A percentile compares a stretch with the other conserved stretches of the same genome.
Conservation (phyloP, 2,888 invertebrate species). For the Tenodera sinensis region DNA sequence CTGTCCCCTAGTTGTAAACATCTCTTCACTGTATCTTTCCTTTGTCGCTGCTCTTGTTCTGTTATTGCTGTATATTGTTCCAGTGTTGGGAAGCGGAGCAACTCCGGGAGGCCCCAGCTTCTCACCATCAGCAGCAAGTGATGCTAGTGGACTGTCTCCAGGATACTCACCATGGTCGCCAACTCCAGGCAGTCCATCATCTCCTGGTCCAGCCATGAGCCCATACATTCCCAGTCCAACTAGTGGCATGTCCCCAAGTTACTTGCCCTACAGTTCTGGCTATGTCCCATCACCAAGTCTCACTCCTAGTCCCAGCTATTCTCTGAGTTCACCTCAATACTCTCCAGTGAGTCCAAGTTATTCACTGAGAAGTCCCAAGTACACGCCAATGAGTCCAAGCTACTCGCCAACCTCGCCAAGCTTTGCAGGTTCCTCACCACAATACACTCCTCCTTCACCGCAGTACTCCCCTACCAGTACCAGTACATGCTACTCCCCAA, state of each 20-base stretch:
- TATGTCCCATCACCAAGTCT: conserved; percentile 71
- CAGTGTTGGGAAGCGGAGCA: conserved; percentile 79
- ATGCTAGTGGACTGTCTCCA: conserved; percentile 89
- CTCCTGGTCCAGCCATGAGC: conserved; percentile 81
- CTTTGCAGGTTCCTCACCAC: conserved; percentile 64
- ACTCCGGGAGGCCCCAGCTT: conserved; percentile 96
- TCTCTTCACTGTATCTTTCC: too few species aligned
- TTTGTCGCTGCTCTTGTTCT: too few species aligned
- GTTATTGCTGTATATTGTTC: conserved; percentile 28
- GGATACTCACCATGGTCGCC: conserved; percentile 78
- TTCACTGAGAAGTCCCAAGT: conserved; percentile 71
- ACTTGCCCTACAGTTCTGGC: conserved; percentile 45
- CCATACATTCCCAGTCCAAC: conserved; percentile 67
- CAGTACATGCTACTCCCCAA: conserved; percentile 53
- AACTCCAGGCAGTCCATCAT: conserved; percentile 72
- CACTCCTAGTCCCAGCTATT: too few species aligned
- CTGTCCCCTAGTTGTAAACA: too few species aligned
- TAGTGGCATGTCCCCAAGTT: conserved; percentile 60
- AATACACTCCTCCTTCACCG: conserved; percentile 66
- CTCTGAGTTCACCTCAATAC: conserved; percentile 75
- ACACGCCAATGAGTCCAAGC: conserved; percentile 72
- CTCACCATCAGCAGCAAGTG: conserved; percentile 92
- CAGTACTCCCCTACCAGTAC: conserved; percentile 57
- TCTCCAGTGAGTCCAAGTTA: conserved; percentile 73
- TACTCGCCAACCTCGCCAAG: conserved; percentile 81